These are phyloP conservation scores for Enteromius treurensis DNA, from an alignment of 2,797 vertebrate genomes.

Conservation along the genomic window DNA sequence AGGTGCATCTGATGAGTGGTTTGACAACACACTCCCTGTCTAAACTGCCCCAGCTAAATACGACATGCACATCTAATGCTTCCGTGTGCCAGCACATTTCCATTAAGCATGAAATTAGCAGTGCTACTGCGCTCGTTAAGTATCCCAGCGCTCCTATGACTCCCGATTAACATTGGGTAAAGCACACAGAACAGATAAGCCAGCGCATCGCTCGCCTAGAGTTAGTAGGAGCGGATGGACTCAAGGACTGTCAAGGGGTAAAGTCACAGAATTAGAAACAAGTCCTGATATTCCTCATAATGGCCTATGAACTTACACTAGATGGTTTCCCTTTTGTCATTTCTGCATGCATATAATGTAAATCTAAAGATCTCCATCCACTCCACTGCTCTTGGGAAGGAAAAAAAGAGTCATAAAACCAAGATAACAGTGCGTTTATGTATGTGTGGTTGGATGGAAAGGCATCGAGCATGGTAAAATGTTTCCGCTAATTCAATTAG, in stretches of 20 bases:
- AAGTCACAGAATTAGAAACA: background rate
- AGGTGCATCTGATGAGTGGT: constrained; percentile 23
- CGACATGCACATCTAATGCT: background rate
- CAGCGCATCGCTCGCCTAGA: background rate
- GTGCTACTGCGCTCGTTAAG: constrained; percentile 7
- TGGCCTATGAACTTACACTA: background rate
- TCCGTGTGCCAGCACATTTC: constrained; percentile 17
- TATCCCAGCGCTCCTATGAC: constrained; percentile 19
- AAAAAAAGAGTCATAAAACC: constrained; percentile 17
- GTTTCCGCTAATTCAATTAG: constrained; percentile 51
- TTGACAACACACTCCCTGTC: background rate
- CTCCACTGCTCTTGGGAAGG: constrained; percentile 8
- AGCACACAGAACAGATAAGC: constrained; percentile 7
- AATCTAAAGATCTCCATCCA: background rate
- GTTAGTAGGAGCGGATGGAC: constrained; percentile 1
- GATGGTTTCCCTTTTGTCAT: background rate
- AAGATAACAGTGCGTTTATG: constrained; percentile 4
- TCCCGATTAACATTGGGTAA: constrained; percentile 23
- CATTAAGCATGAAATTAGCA: constrained; percentile 50
- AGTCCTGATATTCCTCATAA: constrained; percentile 2
- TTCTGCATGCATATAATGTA: background rate
- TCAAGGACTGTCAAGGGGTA: constrained; percentile 1
- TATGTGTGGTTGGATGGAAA: constrained; percentile 38
- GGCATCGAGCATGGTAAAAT: constrained; percentile 35
- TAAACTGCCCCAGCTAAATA: constrained; percentile 18